A percentile compares a stretch with the other conserved stretches of the same genome.
Conservation (phyloP, 53 echinoderm and acorn worm genomes). For the Mesocentrotus franciscanus region DNA sequence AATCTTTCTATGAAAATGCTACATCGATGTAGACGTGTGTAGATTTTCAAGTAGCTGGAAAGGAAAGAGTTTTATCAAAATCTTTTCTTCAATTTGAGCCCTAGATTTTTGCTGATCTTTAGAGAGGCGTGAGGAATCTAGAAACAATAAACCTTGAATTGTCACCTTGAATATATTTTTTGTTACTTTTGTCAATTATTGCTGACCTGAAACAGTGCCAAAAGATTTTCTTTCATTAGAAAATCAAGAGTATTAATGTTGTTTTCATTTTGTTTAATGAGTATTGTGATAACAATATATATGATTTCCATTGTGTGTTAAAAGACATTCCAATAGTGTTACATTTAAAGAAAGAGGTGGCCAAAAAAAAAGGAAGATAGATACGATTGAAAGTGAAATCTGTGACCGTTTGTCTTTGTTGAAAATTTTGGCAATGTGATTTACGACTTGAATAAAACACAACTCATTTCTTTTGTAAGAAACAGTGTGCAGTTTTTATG, state of each 20-base stretch:
- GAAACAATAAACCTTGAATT: neutral
- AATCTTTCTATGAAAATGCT: neutral
- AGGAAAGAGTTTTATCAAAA: no score
- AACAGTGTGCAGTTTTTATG: neutral
- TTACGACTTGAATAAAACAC: neutral
- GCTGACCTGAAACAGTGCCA: neutral
- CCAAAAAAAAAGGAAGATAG: neutral
- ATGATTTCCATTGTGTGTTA: neutral
- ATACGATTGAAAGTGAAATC: neutral
- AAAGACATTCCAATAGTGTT: neutral
- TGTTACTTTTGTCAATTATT: neutral
- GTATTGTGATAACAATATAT: neutral
- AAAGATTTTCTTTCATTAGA: neutral
- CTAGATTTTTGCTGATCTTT: neutral
- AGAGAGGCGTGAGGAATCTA: neutral
- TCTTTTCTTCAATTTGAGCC: neutral
- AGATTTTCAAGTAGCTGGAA: no score
- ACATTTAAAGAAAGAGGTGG: neutral
- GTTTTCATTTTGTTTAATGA: neutral
- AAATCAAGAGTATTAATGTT: neutral
- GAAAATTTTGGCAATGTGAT: neutral
- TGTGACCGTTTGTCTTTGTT: neutral
- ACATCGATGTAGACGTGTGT: neutral
- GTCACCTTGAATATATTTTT: neutral
- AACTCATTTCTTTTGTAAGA: neutral